These are phyloP conservation scores for Cacoxenus indagator DNA, from an alignment of 2,888 invertebrate genomes.

Conservation along the genomic window DNA sequence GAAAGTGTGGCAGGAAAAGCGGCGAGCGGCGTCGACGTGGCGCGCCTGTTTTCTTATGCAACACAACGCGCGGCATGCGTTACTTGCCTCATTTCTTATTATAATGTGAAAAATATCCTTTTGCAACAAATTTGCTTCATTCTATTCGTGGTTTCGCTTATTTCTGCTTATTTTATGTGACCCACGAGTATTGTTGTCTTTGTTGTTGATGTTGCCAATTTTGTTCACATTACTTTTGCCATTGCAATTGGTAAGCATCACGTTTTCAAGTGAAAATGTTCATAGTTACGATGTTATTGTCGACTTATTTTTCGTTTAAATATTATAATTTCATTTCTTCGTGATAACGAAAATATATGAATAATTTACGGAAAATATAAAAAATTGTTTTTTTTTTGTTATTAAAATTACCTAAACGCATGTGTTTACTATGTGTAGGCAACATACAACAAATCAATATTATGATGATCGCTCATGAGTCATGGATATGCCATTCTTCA, in stretches of 20 bases:
- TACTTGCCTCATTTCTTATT: constrained; percentile 61
- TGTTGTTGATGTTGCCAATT: not conserved
- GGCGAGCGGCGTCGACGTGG: not conserved
- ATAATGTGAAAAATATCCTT: constrained; percentile 64
- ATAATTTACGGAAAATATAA: too few relatives aligned
- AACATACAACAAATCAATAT: too few relatives aligned
- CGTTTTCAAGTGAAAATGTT: constrained; percentile 37
- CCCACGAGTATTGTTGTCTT: constrained; percentile 42
- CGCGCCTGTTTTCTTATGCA: constrained; percentile 28
- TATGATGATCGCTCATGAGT: too few relatives aligned
- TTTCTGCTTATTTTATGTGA: constrained; percentile 35
- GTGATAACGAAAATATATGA: too few relatives aligned
- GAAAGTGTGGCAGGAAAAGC: not conserved
- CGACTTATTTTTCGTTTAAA: constrained; percentile 40
- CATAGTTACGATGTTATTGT: not conserved
- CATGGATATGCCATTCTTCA: too few relatives aligned
- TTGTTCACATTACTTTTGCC: constrained; percentile 17
- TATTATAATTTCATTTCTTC: too few relatives aligned
- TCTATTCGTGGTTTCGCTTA: not conserved
- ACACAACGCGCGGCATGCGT: constrained; percentile 56
- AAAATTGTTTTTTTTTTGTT: too few relatives aligned
- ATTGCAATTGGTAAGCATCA: constrained; percentile 43
- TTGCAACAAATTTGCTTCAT: constrained; percentile 35
- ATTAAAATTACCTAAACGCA: too few relatives aligned
- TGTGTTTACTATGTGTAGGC: too few relatives aligned